Base-by-base conservation (phyloP, 2,113 vertebrate species). In the Felis chaus region DNA sequence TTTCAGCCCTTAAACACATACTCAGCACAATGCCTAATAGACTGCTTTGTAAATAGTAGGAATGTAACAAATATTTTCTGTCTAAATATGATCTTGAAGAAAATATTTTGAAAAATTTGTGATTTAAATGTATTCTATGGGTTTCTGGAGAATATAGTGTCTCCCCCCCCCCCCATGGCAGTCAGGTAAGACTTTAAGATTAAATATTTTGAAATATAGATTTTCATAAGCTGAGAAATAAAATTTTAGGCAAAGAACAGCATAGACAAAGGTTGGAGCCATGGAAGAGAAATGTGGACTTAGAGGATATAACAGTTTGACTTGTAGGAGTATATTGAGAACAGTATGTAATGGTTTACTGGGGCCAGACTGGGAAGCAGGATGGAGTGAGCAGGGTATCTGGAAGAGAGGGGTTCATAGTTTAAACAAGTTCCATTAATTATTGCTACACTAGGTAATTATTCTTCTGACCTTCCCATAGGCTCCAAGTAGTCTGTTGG, bases 181-280 rank as follows among this genome's bases (percentile, higher is more conserved):
- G 4, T 89, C 66, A 89, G 29, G 13, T 61, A 92, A 89, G 61
- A 31, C 12, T 76, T 90, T 84, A 88, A 80, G 57, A 65, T 31
- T 57, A 87, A 92, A 48, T 74, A 78, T 68, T 96, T 92, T 87
- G 11, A 13, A 73, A 55, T 41, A 55, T 29, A 87, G 48, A 66
- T 94, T 94, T 92, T 94, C 57, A 68, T 89, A 95, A 90, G 3
- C 23, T 79, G 73, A 89, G 39, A 96, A 23, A 89, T 61, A 89
- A 63, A 80, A 82, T 76, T 93, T 82, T 85, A 53, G 21, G 69
- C 36, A 82, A 66, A 91, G 6, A 95, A 78, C 6, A 63, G 14
- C 31, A 74, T 41, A 68, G 18, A 53, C 29, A 74, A 66, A 50
- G 25, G 18, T 85, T 94, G 65, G n/a, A 89, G 66, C 25, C 61